Base-by-base conservation (phyloP, 2,113 vertebrate genomes). In the Sander lucioperca region DNA sequence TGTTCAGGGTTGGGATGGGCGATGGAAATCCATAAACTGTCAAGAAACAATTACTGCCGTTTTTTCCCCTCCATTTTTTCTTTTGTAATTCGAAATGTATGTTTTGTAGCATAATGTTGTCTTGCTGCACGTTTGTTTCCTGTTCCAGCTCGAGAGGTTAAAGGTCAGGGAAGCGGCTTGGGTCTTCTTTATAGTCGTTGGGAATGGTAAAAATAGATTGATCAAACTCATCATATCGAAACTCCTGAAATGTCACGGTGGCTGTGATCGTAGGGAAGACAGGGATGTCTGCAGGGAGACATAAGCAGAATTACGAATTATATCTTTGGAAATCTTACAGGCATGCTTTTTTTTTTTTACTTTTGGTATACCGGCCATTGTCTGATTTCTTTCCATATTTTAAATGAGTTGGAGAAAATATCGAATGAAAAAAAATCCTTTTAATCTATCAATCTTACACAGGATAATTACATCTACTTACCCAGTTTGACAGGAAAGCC, bases 201-300 rank as follows among this genome's bases (percentile, higher is more conserved):
- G 99, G 98, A 90, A 99, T 96, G 50, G 94, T 97, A 92, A 99
- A 99, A 89, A 99, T 98, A 69, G 96, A 95, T 39, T 95, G 92
- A 0, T 98, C 96, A 65, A 99, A 99, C 59, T 97, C 95, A 25
- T 98, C 97, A 4, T 99, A 98, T 18, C 97, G 97, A 88, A 99
- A 99, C 95, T 99, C 98, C 95, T 99, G 98, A 92, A 99, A 99
- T 0, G 99, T 99, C 94, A 99, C 99, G 69, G 99, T 99, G 94
- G 99, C 99, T 48, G 98, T 99, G 96, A 99, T 99, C 47, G 98
- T 99, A 50, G 98, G 98, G 90, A 99, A 99, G 43, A 99, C 98
- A 0, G 98, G 98, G 77, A 99, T 99, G 84, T 99, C 98, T 99
- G 86, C 10, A 76, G 73, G 58, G 39, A 59, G 66, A 51, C 2